Percentiles rank a stretch among this genome's conserved stretches.
Evolutionary conservation across 2,888 invertebrate genomes (phyloP).

Genomic region (Lepidonotus clava): DNA sequence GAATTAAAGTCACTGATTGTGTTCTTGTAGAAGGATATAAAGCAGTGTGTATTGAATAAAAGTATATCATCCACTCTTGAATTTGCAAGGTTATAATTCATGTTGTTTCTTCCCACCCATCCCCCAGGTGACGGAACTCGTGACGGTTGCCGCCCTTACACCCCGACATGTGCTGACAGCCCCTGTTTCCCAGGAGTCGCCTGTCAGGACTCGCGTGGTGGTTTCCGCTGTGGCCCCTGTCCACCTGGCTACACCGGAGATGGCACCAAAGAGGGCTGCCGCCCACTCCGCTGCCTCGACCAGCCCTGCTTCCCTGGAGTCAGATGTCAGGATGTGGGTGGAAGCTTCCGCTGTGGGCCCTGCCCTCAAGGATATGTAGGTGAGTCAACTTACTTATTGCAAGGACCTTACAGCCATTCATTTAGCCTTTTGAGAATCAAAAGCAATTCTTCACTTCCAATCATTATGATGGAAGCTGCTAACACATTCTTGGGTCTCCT

Average conservation of each 20-base stretch:
- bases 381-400: background rate
- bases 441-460: too few species aligned
- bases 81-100: too few species aligned
- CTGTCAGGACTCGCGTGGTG: conserved; percentile 83
- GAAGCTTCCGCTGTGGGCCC: conserved; percentile 86
- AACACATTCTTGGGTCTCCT: too few species aligned
- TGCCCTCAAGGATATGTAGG: conserved; percentile 87
- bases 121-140: conserved; percentile 84
- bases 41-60: too few species aligned
- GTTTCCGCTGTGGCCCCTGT: conserved; percentile 83
- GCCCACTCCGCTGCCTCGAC: conserved; percentile 14
- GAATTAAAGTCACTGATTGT: too few species aligned
- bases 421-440: too few species aligned
- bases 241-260: conserved; percentile 88
- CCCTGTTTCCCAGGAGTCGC: conserved; percentile 82
- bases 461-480: too few species aligned
- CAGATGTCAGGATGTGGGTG: conserved; percentile 64
- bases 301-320: conserved; percentile 85
- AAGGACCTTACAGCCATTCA: too few species aligned
- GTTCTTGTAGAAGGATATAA: too few species aligned
- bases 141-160: conserved; percentile 56
- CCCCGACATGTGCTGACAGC: conserved; percentile 42
- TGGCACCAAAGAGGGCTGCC: conserved; percentile 81
- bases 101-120: background rate
- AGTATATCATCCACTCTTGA: too few species aligned